Conservation (phyloP, 2,888 invertebrate genomes). For the Metellina segmentata region DNA sequence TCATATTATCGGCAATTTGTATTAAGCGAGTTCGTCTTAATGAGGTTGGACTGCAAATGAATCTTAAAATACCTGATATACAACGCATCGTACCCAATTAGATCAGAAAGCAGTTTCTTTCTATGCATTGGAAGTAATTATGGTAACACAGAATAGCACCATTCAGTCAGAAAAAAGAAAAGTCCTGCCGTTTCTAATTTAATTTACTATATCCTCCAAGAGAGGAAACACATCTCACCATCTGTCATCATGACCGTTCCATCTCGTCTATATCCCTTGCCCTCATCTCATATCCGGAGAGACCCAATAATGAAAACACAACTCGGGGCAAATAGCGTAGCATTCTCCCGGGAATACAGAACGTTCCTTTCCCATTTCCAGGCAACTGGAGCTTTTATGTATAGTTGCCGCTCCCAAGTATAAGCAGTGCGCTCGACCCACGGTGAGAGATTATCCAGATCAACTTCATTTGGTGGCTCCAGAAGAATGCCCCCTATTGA, state of each 20-base stretch:
- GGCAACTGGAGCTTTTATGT: background rate
- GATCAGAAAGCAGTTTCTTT: background rate
- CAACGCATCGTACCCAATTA: background rate
- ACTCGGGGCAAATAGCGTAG: constrained; percentile 34
- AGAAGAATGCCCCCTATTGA: no score
- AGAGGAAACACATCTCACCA: background rate
- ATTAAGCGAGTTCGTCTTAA: no score
- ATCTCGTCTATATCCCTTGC: background rate
- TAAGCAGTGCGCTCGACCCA: background rate
- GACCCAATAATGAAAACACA: constrained; percentile 35
- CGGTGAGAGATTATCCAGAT: background rate
- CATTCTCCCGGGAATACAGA: background rate
- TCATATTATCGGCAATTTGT: no score
- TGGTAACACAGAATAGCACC: background rate
- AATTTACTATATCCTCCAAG: constrained; percentile 6
- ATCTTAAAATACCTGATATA: no score
- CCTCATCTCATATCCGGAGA: constrained; percentile 28
- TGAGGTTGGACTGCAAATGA: no score
- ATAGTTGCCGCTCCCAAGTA: background rate
- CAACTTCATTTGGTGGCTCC: background rate
- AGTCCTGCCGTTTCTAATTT: background rate
- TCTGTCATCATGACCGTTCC: background rate
- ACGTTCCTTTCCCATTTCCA: constrained; percentile 1
- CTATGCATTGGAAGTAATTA: background rate
- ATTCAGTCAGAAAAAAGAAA: background rate